Conservation (phyloP, 2,797 vertebrate species). For the Melopsittacus undulatus region DNA sequence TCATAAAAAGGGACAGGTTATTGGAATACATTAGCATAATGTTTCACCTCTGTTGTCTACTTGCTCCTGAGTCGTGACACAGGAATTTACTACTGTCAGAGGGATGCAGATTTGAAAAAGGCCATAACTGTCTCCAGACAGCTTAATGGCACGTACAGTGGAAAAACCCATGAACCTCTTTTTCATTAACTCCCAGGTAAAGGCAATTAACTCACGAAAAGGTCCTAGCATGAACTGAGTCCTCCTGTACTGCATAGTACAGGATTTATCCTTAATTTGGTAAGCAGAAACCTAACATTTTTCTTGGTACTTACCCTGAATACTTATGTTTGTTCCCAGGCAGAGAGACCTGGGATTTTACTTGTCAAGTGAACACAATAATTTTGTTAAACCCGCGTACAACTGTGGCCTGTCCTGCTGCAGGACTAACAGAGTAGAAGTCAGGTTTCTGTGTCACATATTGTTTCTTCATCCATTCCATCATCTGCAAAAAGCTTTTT, state of each 20-base stretch:
- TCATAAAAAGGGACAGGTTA: slow-evolving; percentile 59
- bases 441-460: rapidly evolving
- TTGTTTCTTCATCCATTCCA: background rate
- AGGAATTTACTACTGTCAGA: slow-evolving; percentile 63
- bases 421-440: background rate
- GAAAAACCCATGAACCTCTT: background rate
- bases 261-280: background rate
- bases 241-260: background rate
- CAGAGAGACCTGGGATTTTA: background rate
- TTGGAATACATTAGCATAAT: slow-evolving; percentile 73
- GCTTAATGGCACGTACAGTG: background rate
- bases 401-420: background rate
- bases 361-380: background rate
- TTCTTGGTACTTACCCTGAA: background rate
- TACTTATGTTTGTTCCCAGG: background rate
- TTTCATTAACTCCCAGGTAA: slow-evolving; percentile 14
- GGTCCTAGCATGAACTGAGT: background rate
- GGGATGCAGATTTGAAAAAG: slow-evolving; percentile 33
- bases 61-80: slow-evolving; percentile 8
- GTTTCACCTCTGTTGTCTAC: slow-evolving; percentile 58
- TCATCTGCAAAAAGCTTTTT: background rate
- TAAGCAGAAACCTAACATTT: background rate
- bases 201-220: slow-evolving; percentile 9
- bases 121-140: slow-evolving; percentile 25
- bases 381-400: background rate